A percentile compares a stretch with the other conserved stretches of the same genome.
phyloP scores from a whole-genome alignment of 2,113 vertebrate species.

The Salvelinus alpinus region DNA sequence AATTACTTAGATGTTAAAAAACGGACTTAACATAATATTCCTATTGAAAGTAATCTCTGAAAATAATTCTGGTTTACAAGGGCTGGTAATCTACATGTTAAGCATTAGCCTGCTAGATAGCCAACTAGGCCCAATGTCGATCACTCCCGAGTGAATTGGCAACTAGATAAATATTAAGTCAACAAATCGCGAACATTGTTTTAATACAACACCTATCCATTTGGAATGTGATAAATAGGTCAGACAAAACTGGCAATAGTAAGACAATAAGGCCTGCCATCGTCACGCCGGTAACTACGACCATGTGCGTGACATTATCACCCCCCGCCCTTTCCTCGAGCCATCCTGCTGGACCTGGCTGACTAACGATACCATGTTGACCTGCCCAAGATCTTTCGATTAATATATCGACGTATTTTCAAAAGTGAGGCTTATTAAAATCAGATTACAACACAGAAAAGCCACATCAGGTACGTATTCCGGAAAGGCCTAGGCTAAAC shows the following conservation, averaged over 20 bases:
- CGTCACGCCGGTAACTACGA: constrained; percentile 18
- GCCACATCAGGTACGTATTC: neutral
- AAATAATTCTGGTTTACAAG: too few relatives aligned
- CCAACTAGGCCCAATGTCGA: neutral
- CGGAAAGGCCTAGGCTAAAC: neutral
- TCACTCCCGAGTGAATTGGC: neutral
- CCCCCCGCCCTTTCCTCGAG: neutral
- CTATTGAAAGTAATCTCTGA: too few relatives aligned
- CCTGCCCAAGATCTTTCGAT: too few relatives aligned
- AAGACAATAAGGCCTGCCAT: constrained; percentile 12
- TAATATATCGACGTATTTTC: too few relatives aligned
- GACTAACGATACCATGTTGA: too few relatives aligned
- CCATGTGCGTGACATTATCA: constrained; percentile 27
- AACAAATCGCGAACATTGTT: neutral
- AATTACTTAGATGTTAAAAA: too few relatives aligned
- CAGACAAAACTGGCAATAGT: too few relatives aligned
- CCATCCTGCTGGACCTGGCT: too few relatives aligned
- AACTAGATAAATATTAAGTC: neutral
- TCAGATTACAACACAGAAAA: too few relatives aligned
- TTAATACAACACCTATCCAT: neutral
- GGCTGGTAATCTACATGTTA: neutral
- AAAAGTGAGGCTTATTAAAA: too few relatives aligned
- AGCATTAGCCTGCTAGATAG: constrained; percentile 6
- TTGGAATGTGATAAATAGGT: neutral
- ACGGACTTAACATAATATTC: too few relatives aligned